A percentile compares a stretch with the other conserved stretches of the same genome.
These are phyloP conservation scores for Clanis bilineata DNA, from an alignment of 2,888 invertebrate genomes.

Conservation along the genomic window DNA sequence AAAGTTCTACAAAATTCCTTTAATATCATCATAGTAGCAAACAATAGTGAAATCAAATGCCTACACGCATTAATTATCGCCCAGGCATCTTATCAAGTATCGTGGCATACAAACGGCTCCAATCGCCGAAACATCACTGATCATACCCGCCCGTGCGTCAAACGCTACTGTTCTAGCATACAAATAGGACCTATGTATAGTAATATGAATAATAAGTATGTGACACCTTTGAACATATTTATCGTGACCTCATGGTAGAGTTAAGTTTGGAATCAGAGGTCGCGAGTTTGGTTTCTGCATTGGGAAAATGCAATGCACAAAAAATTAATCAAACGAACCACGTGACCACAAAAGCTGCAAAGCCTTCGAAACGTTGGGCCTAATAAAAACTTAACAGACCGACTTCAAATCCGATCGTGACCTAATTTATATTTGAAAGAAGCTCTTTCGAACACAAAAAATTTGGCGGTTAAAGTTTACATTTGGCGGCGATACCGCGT, in stretches of 20 bases:
- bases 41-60: not conserved
- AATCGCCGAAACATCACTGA: constrained; percentile 1
- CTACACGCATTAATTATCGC: not conserved
- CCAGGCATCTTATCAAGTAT: not conserved
- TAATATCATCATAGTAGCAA: not conserved
- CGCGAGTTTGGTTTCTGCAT: not conserved
- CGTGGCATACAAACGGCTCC: not conserved
- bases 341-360: too few relatives aligned
- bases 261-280: not conserved
- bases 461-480: too few relatives aligned
- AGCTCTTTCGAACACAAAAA: too few relatives aligned
- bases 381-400: too few relatives aligned
- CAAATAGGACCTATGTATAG: not conserved
- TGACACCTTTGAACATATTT: not conserved
- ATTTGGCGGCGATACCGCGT: too few relatives aligned
- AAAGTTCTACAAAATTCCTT: not conserved
- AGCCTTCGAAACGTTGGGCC: too few relatives aligned
- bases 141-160: constrained; percentile 2
- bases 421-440: too few relatives aligned
- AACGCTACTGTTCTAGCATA: not conserved
- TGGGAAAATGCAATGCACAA: not conserved
- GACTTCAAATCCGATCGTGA: too few relatives aligned
- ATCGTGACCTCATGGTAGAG: not conserved
- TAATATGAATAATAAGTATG: not conserved
- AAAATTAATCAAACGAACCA: too few relatives aligned